Evolutionary conservation across 2,113 vertebrate species (phyloP).

Genomic region (Forbesichthys papilliferus): DNA sequence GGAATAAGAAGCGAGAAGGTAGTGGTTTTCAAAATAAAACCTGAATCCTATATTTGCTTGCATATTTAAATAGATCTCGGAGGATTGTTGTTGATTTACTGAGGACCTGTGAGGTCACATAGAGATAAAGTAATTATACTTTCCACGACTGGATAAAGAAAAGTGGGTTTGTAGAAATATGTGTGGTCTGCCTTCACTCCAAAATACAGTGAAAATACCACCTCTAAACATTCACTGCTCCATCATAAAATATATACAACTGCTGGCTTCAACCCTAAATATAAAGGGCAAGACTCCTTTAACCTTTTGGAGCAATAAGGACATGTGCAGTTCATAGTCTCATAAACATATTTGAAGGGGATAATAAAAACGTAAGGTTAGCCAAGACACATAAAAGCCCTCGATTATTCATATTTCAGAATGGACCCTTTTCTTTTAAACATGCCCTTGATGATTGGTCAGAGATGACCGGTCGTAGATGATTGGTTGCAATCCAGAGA

Average conservation of each 20-base stretch:
- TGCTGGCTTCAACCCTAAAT: constrained; percentile 49
- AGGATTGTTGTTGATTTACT: constrained; percentile 10
- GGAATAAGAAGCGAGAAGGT: constrained; percentile 26
- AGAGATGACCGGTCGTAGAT: too few species aligned
- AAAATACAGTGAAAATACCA: constrained; percentile 20
- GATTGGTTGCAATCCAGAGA: too few species aligned
- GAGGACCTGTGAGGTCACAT: neutral
- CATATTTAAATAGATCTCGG: constrained; percentile 11
- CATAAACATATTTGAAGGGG: constrained; percentile 59
- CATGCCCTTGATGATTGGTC: too few species aligned
- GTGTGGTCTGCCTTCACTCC: neutral
- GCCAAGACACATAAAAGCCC: constrained; percentile 44
- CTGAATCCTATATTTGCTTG: constrained; percentile 8
- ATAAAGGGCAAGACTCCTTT: constrained; percentile 56
- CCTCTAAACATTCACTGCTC: constrained; percentile 19
- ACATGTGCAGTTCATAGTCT: constrained; percentile 70
- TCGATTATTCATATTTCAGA: too few species aligned
- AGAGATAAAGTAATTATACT: constrained; percentile 8
- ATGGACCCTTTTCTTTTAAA: too few species aligned
- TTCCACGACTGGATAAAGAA: constrained; percentile 5
- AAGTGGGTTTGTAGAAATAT: constrained; percentile 8
- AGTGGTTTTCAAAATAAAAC: constrained; percentile 35
- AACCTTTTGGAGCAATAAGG: constrained; percentile 65
- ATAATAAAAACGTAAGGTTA: constrained; percentile 52
- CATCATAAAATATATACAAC: constrained; percentile 37